These are phyloP conservation scores for Paguma larvata DNA, from an alignment of 2,797 vertebrate genomes.

Conservation along the genomic window DNA sequence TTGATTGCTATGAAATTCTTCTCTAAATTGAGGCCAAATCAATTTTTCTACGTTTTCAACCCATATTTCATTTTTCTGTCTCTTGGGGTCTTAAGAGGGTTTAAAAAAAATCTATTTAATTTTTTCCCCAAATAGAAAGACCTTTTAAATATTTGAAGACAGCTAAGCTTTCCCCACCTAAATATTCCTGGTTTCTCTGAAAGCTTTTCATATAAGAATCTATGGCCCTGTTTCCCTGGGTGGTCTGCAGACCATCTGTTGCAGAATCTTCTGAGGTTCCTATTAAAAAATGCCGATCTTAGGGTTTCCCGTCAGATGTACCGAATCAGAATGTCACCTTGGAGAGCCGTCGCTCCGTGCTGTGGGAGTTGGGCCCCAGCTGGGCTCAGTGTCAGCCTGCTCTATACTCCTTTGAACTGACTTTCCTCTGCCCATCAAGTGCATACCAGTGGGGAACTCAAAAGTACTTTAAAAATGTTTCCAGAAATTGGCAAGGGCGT, in stretches of 20 bases:
- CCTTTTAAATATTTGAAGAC: slow-evolving; percentile 71
- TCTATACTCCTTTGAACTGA: not conserved
- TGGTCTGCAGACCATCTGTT: slow-evolving; percentile 63
- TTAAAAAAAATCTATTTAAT: not conserved
- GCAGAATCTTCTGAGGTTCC: slow-evolving; percentile 62
- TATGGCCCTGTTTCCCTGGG: slow-evolving; percentile 42
- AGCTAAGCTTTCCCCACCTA: slow-evolving; percentile 43
- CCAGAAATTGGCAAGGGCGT: slow-evolving; percentile 49
- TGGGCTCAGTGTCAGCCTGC: not conserved
- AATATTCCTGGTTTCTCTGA: slow-evolving; percentile 63
- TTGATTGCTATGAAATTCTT: slow-evolving; percentile 32
- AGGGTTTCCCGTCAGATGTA: slow-evolving; percentile 50
- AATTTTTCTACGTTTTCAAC: slow-evolving; percentile 33
- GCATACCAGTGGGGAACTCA: slow-evolving; percentile 46
- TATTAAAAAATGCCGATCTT: slow-evolving; percentile 11
- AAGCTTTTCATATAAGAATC: slow-evolving; percentile 52
- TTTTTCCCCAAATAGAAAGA: slow-evolving; percentile 38
- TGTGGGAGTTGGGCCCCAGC: not conserved
- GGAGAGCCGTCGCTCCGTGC: not conserved
- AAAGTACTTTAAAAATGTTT: slow-evolving; percentile 48
- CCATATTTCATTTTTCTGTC: not conserved
- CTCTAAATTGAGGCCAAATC: slow-evolving; percentile 52
- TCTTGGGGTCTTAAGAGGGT: not conserved
- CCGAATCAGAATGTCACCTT: not conserved
- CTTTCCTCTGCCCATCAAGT: slow-evolving; percentile 43